Evolutionary conservation across 35 echinoderm and acorn worm genomes (phyloP).

Genomic region (Strongylocentrotus purpuratus): DNA sequence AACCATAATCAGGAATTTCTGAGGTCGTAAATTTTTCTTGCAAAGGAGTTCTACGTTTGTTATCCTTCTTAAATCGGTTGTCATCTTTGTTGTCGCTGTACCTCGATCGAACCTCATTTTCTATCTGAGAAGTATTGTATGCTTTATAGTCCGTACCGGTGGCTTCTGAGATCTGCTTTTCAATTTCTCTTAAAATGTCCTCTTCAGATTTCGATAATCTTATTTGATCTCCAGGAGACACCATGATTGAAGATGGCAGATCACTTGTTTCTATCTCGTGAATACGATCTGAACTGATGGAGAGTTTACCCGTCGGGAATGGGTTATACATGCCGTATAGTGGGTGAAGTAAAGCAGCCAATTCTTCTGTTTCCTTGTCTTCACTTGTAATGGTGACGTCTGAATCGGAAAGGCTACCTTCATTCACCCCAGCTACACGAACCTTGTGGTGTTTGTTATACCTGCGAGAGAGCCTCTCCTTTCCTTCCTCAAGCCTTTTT

Average conservation of each 20-base stretch:
- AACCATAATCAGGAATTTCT: slow-evolving; percentile 69
- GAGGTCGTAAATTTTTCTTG: slow-evolving; percentile 42
- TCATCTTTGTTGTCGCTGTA: slow-evolving; percentile 63
- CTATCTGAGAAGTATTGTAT: slow-evolving; percentile 71
- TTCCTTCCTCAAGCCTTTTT: slow-evolving; percentile 52
- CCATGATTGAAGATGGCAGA: not conserved
- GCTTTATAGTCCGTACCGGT: slow-evolving; percentile 90
- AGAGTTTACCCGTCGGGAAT: slow-evolving; percentile 36
- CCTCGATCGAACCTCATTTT: slow-evolving; percentile 60
- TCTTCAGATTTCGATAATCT: slow-evolving; percentile 93
- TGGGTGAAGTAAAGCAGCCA: slow-evolving; percentile 40
- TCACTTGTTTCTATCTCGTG: slow-evolving; percentile 43
- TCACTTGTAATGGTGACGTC: slow-evolving; percentile 62
- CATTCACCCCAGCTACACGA: slow-evolving; percentile 55
- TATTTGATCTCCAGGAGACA: slow-evolving; percentile 42
- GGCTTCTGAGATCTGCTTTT: slow-evolving; percentile 88
- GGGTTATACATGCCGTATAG: slow-evolving; percentile 40
- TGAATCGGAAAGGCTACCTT: slow-evolving; percentile 84
- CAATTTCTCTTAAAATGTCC: slow-evolving; percentile 94
- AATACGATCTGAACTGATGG: slow-evolving; percentile 45
- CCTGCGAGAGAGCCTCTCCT: slow-evolving; percentile 53
- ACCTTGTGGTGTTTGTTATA: slow-evolving; percentile 55
- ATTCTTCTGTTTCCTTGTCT: slow-evolving; percentile 43
- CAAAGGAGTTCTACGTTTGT: slow-evolving; percentile 6
- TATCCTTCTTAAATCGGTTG: slow-evolving; percentile 28